Percentiles rank a stretch among this genome's conserved stretches.
phyloP scores from a whole-genome alignment of 2,797 vertebrate genomes.

The Fratercula arctica region DNA sequence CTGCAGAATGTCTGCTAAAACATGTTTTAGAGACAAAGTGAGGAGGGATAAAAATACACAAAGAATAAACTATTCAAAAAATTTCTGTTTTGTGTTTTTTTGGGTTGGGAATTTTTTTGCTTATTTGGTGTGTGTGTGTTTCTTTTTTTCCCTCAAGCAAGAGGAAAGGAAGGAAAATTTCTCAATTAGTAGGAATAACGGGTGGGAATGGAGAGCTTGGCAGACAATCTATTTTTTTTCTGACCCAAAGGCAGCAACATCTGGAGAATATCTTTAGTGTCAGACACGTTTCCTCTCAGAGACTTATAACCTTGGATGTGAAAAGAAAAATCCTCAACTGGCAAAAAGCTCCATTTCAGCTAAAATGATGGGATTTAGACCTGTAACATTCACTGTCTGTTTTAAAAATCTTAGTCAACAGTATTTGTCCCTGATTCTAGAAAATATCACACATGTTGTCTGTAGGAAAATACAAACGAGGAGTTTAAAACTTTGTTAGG shows the following conservation, averaged over 20 bases:
- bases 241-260: not conserved
- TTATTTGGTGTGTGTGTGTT: not conserved
- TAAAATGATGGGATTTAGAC: not conserved
- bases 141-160: not conserved
- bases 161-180: not conserved
- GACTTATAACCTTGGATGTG: not conserved
- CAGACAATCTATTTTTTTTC: not conserved
- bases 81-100: not conserved
- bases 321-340: not conserved
- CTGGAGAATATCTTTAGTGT: not conserved
- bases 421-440: not conserved
- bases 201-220: not conserved
- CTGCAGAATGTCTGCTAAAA: not conserved
- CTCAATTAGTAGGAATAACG: not conserved
- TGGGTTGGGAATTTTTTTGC: accelerated
- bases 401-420: not conserved
- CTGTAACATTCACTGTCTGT: not conserved
- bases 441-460: not conserved
- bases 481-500: not conserved
- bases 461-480: not conserved
- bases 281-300: not conserved
- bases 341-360: not conserved
- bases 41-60: not conserved
- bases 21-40: not conserved
- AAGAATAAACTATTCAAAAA: not conserved